Evolutionary conservation across 2,113 vertebrate species (phyloP), one percentile per base, ranked within the genome.

Genomic region (Pachypanchax playfairii): DNA sequence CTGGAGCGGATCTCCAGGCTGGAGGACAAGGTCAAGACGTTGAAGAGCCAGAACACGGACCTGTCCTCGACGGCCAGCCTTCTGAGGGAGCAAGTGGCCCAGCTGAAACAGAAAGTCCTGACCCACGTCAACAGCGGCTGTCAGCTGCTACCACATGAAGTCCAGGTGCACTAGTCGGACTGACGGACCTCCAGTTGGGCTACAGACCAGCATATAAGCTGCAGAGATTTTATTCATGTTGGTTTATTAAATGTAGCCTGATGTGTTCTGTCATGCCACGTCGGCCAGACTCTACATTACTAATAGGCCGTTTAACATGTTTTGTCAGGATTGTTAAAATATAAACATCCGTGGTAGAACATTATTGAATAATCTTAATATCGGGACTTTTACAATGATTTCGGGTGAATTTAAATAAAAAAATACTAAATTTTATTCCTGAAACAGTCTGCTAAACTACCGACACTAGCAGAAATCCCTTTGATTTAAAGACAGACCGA

Each of bases 101-200:
- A 95, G 87, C 93, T 98, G 76, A 98, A 98, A 75, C 94, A 97
- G 91, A 96, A 95, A 72, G 96, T 98, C 65, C 93, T 98, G 82
- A 96, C 91, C 89, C 97, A 98, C 76, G 95, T 97, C 74, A 97
- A 92, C 92, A 97, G 94, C 89, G 96, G 96, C 81, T 97, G 92
- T 11, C 91, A 94, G 85, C 76, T 93, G 71, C 80, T 93, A 47
- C 89, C 90, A 33, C 91, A 88, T 38, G 91, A 91, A 33, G 91
- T 92, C 1, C 91, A 89, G 22, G 92, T 91, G 5, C 92, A 93
- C 65, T 93, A 88, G 73, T 6, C 1, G 0, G 17, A 17, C 21
- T 21, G 24, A 24, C 33, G 9, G 52, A 38, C 9, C 15, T 42
- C 28, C 31, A 39, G 29, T n/a, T 6, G 48, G 41, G 55, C 76